phyloP scores from a whole-genome alignment of 2,888 invertebrate genomes.

The Cabera pusaria region DNA sequence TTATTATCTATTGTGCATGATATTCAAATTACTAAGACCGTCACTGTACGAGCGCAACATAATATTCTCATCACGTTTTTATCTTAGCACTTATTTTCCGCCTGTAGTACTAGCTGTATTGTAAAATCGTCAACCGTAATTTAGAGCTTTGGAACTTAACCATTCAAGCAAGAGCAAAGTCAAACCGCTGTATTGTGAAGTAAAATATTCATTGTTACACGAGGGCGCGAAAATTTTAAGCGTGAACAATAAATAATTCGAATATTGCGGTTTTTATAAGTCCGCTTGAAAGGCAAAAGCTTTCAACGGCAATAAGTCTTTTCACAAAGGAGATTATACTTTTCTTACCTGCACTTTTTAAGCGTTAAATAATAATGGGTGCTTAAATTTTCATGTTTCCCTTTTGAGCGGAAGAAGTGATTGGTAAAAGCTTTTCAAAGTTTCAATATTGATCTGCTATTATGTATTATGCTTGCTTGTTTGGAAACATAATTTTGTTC shows the following conservation, averaged over 20 bases:
- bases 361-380: slow-evolving; percentile 50
- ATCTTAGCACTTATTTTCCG: too few species aligned
- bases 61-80: too few species aligned
- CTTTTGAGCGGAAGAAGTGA: slow-evolving; percentile 29
- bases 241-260: slow-evolving; percentile 70
- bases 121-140: slow-evolving; percentile 10
- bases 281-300: slow-evolving; percentile 62
- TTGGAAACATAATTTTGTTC: too few species aligned
- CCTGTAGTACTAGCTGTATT: too few species aligned
- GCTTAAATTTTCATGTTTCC: slow-evolving; percentile 28
- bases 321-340: slow-evolving; percentile 68
- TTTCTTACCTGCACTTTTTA: slow-evolving; percentile 51
- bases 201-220: slow-evolving; percentile 45
- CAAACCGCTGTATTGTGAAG: slow-evolving; percentile 41
- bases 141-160: slow-evolving; percentile 21
- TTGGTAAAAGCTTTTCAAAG: slow-evolving; percentile 21
- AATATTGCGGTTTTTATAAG: slow-evolving; percentile 62
- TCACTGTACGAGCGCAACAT: too few species aligned
- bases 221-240: slow-evolving; percentile 54
- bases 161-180: slow-evolving; percentile 33
- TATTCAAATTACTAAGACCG: too few species aligned
- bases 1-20: too few species aligned
- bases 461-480: slow-evolving; percentile 11
- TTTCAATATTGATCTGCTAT: slow-evolving; percentile 21
- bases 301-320: slow-evolving; percentile 69